These are phyloP conservation scores for Meleagris gallopavo DNA, from an alignment of 2,113 vertebrate species.

Conservation along the genomic window DNA sequence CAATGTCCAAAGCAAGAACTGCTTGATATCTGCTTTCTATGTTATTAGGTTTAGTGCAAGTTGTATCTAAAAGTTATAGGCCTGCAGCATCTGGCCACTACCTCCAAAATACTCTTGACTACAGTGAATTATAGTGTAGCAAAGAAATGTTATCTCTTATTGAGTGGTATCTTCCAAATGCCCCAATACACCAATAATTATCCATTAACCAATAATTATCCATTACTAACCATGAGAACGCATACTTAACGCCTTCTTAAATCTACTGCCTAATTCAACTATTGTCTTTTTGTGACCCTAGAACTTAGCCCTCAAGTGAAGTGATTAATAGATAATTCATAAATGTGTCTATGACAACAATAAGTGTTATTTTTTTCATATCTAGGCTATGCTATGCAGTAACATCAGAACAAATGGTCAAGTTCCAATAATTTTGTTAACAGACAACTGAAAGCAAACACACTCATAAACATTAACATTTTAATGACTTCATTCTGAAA, in stretches of 20 bases:
- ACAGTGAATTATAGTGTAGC: accelerated
- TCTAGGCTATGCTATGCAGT: neutral
- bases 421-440: neutral
- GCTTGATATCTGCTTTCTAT: neutral
- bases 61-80: neutral
- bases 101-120: neutral
- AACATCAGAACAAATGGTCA: neutral
- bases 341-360: neutral
- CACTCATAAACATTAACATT: conserved; percentile 13
- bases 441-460: neutral
- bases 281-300: neutral
- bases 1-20: neutral
- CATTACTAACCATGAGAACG: neutral
- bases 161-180: neutral
- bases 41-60: neutral
- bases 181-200: neutral
- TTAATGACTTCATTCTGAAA: neutral
- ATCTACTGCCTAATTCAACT: neutral
- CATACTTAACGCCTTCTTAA: neutral
- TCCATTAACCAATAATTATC: neutral
- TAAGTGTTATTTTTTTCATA: neutral
- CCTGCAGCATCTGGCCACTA: neutral
- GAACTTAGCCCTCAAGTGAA: neutral
- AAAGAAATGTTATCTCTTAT: neutral
- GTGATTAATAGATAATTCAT: neutral